phyloP scores from a whole-genome alignment of 2,113 vertebrate species.

The Antechinus flavipes region DNA sequence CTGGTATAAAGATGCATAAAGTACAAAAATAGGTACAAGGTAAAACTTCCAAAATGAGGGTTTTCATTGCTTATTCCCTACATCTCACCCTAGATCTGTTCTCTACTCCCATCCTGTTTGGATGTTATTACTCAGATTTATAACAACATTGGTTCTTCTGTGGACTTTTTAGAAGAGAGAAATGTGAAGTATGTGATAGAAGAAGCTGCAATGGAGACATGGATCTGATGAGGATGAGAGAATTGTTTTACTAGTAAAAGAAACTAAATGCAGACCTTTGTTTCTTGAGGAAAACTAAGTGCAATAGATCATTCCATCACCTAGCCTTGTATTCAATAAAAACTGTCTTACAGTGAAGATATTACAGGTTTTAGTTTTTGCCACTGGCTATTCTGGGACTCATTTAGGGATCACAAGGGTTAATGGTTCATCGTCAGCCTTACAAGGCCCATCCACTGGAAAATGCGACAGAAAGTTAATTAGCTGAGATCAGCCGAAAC shows the following conservation, averaged over 20 bases:
- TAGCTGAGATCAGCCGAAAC: constrained; percentile 83
- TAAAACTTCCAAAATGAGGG: not conserved
- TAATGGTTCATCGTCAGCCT: constrained; percentile 84
- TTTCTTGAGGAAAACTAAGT: not conserved
- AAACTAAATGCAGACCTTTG: not conserved
- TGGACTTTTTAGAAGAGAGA: not conserved
- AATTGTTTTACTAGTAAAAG: not conserved
- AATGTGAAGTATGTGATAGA: not conserved
- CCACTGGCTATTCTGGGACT: constrained; percentile 82
- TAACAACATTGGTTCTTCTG: not conserved
- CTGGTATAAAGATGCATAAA: not conserved
- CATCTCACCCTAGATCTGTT: not conserved
- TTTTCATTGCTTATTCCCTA: not conserved
- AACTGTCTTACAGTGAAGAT: constrained; percentile 74
- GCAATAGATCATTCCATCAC: constrained; percentile 11
- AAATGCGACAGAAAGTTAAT: constrained; percentile 85
- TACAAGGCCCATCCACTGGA: constrained; percentile 79
- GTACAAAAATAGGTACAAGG: not conserved
- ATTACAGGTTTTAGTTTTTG: constrained; percentile 68
- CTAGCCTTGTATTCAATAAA: not conserved
- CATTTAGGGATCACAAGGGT: constrained; percentile 81
- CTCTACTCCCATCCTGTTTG: not conserved
- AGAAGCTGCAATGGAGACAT: not conserved
- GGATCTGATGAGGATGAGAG: not conserved
- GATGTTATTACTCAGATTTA: not conserved